These are phyloP conservation scores for Lepus europaeus DNA, from an alignment of 2,113 vertebrate species.

Conservation along the genomic window DNA sequence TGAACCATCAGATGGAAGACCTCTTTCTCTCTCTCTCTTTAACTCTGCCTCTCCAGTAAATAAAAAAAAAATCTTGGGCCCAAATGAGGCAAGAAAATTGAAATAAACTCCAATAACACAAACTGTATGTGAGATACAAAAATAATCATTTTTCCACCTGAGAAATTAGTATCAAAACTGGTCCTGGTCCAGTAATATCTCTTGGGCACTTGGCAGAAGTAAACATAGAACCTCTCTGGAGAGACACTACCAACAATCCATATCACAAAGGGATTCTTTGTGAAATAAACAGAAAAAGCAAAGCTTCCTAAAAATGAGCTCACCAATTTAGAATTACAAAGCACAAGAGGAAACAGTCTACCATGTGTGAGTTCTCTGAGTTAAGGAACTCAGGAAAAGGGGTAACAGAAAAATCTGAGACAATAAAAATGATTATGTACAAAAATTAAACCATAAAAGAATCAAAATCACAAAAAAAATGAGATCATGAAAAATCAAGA, in stretches of 20 bases:
- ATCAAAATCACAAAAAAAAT: background rate
- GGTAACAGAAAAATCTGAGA: background rate
- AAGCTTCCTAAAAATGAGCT: background rate
- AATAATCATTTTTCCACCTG: background rate
- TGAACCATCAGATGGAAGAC: no score
- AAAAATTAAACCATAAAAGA: conserved; percentile 39
- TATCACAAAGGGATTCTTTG: background rate
- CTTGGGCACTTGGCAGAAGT: background rate
- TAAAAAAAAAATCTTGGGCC: no score
- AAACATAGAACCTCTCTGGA: conserved; percentile 42
- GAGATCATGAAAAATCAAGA: conserved; percentile 11
- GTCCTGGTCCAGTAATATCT: background rate
- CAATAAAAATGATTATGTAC: conserved; percentile 15
- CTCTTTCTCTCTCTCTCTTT: no score
- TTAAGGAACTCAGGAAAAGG: background rate
- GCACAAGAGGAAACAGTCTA: conserved; percentile 32
- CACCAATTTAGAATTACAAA: background rate
- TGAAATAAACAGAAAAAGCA: background rate
- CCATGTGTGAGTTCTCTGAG: background rate
- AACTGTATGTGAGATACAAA: conserved; percentile 1
- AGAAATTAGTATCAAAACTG: conserved; percentile 5
- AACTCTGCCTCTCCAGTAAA: no score
- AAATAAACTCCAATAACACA: conserved; percentile 35
- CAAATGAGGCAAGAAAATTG: background rate
- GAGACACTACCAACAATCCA: background rate